Evolutionary conservation across 2,797 vertebrate genomes (phyloP).

Genomic region (Sandelia bainsii): DNA sequence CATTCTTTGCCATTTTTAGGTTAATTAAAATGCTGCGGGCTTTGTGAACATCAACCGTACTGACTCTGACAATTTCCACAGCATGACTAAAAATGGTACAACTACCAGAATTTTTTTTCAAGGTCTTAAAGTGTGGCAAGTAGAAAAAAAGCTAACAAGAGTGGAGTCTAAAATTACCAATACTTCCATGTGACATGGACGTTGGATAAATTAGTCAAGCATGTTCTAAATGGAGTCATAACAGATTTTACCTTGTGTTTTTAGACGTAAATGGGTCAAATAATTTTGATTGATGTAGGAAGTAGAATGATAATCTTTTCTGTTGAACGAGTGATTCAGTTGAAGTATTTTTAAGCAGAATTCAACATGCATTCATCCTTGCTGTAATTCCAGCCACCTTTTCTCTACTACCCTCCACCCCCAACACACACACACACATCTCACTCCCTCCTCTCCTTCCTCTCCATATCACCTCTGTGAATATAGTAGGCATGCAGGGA

Average conservation of each 20-base stretch:
- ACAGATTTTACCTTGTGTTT: neutral
- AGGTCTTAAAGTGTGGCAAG: constrained; percentile 9
- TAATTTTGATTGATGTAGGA: neutral
- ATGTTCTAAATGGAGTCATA: constrained; percentile 14
- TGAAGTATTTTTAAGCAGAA: constrained; percentile 8
- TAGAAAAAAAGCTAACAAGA: neutral
- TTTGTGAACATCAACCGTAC: constrained; percentile 42
- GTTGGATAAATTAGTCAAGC: constrained; percentile 10
- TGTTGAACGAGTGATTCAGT: neutral
- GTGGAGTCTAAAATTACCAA: neutral
- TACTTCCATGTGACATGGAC: neutral
- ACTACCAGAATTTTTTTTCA: constrained; percentile 8
- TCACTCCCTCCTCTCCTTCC: neutral
- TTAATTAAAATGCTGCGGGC: constrained; percentile 65
- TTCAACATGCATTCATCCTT: neutral
- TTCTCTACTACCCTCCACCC: neutral
- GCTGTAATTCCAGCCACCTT: neutral
- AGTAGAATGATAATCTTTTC: neutral
- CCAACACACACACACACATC: neutral
- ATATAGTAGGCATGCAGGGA: constrained; percentile 64
- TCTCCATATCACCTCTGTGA: constrained; percentile 48
- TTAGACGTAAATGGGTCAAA: neutral
- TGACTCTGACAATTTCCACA: constrained; percentile 25
- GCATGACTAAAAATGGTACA: constrained; percentile 33
- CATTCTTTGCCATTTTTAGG: constrained; percentile 53